Evolutionary conservation across 2,113 vertebrate genomes (phyloP), one percentile per base, ranked within the genome.

Genomic region (Eurypyga helias): DNA sequence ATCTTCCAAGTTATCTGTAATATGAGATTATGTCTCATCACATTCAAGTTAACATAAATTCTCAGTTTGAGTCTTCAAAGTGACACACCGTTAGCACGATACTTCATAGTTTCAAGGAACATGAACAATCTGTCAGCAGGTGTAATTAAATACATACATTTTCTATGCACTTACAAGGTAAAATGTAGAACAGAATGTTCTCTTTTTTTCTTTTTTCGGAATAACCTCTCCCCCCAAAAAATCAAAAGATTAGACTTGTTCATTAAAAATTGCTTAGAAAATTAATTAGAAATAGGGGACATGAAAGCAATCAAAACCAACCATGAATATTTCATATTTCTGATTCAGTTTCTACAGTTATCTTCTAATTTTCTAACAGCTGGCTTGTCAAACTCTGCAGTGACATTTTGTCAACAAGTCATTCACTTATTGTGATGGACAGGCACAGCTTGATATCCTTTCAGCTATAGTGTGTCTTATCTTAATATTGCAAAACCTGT

Each of bases 201-300:
- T 25, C 12, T 75, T 55, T 25, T 10, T 75, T 55, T 76, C 41
- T 80, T 25, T 25, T 69, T 73, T 17, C 9, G 29, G 15, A 49
- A 62, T 19, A 61, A 2, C 9, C 2, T 6, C 2, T 6, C 8
- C 11, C 36, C 17, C 14, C 0, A 23, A 61, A 45, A 13, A 29
- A 54, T 25, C 4, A 3, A 45, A 57, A 64, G 10, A 34, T 46
- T 11, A 73, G 57, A 34, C 4, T 17, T 23, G 16, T 41, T 48
- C 1, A 41, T 38, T 48, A 46, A 52, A 60, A 84, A 24, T 24
- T 66, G 2, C 23, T 77, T 31, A 58, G 24, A 5, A 66, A 73
- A 82, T n/a, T 3, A 38, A 28, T 80, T 60, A 41, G 36, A 84
- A 84, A 66, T 41, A 41, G 8, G 16, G 78, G 9, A 54, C 2